Evolutionary conservation across 1,140 invertebrate species (phyloP).

Genomic region (Ostrea edulis): DNA sequence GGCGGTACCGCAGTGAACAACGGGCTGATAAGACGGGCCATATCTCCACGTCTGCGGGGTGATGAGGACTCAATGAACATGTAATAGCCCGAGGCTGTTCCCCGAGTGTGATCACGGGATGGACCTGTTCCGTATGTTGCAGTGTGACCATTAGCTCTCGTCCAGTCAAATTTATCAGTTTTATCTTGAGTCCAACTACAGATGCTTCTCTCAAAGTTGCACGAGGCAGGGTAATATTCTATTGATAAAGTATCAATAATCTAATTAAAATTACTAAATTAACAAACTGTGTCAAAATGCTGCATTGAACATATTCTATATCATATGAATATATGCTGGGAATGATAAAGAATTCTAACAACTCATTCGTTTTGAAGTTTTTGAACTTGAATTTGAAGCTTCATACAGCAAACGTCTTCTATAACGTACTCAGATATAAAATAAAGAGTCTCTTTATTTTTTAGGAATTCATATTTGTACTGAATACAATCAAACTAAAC

Average conservation of each 20-base stretch:
- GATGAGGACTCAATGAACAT: constrained; percentile 74
- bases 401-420: too few species aligned
- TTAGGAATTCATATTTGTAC: too few species aligned
- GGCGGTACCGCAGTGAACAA: constrained; percentile 49
- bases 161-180: constrained; percentile 89
- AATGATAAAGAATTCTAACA: too few species aligned
- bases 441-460: too few species aligned
- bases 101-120: constrained; percentile 72
- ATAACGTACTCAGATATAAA: too few species aligned
- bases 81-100: constrained; percentile 73
- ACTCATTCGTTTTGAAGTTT: too few species aligned
- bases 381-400: too few species aligned
- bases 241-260: not conserved
- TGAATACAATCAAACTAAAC: too few species aligned
- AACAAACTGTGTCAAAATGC: too few species aligned
- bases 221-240: constrained; percentile 75
- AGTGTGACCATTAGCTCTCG: constrained; percentile 81
- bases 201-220: constrained; percentile 87
- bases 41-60: constrained; percentile 71
- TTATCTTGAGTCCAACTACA: constrained; percentile 88
- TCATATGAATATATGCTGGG: too few species aligned
- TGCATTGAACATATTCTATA: too few species aligned
- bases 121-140: constrained; percentile 70
- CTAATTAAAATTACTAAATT: too few species aligned
- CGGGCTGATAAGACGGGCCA: constrained; percentile 69